Conservation (phyloP, 2,888 invertebrate species). For the Yponomeuta plumbellus region DNA sequence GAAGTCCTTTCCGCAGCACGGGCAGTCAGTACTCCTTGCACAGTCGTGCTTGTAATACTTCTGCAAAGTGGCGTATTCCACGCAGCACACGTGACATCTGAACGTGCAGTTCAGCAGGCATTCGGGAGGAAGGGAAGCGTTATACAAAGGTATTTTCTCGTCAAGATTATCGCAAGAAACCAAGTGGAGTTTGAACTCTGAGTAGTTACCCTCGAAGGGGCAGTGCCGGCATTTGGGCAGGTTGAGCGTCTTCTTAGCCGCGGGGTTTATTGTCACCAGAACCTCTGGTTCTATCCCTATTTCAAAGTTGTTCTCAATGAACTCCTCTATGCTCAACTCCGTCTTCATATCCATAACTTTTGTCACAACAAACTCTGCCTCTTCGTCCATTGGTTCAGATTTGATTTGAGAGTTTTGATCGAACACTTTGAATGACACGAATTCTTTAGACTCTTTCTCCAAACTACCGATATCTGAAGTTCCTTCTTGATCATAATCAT, state of each 20-base stretch:
- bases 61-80: not conserved
- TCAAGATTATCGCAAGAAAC: slow-evolving; percentile 30
- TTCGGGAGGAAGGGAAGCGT: not conserved
- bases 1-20: too few relatives aligned
- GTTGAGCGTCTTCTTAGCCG: not conserved
- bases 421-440: not conserved
- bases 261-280: not conserved
- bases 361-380: not conserved
- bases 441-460: too few relatives aligned
- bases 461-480: too few relatives aligned
- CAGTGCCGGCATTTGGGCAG: not conserved
- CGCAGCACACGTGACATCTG: not conserved
- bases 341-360: not conserved
- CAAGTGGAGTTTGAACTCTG: slow-evolving; percentile 10
- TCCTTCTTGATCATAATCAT: too few relatives aligned
- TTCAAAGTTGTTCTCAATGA: slow-evolving; percentile 10
- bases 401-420: slow-evolving; percentile 16
- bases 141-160: slow-evolving; percentile 14
- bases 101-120: not conserved
- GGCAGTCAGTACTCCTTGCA: too few relatives aligned
- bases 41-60: too few relatives aligned
- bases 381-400: slow-evolving; percentile 17
- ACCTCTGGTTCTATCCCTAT: slow-evolving; percentile 2
- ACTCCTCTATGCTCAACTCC: not conserved
- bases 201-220: not conserved